Percentiles rank a stretch among this genome's conserved stretches.
Conservation (phyloP, 2,797 vertebrate species). For the Taeniopygia guttata region DNA sequence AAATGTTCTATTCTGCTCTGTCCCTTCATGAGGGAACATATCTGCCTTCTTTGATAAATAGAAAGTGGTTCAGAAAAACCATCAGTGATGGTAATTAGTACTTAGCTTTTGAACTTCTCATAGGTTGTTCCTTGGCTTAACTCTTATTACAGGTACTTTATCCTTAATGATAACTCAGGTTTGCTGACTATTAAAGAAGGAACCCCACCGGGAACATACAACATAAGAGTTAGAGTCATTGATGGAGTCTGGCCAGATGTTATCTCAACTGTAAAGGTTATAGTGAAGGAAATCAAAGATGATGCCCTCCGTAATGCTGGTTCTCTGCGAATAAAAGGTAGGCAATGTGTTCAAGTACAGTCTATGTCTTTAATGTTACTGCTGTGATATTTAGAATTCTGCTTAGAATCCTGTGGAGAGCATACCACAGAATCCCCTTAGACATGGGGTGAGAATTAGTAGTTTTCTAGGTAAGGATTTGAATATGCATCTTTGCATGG, state of each 20-base stretch:
- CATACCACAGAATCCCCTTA: too few relatives aligned
- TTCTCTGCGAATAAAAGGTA: constrained; percentile 83
- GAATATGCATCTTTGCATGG: not conserved
- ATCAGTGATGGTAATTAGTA: not conserved
- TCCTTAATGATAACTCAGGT: constrained; percentile 84
- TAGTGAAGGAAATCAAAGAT: constrained; percentile 79
- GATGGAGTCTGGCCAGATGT: constrained; percentile 89
- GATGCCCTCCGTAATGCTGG: constrained; percentile 79
- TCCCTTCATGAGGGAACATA: not conserved
- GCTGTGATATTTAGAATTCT: not conserved
- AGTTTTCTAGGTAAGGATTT: not conserved
- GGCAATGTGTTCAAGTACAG: not conserved
- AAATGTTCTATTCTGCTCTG: not conserved
- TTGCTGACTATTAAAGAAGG: constrained; percentile 83
- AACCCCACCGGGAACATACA: constrained; percentile 80
- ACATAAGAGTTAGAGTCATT: constrained; percentile 81
- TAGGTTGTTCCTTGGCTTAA: constrained; percentile 42
- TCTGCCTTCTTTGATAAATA: not conserved
- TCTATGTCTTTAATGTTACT: not conserved
- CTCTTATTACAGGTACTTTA: constrained; percentile 79
- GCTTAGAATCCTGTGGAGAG: not conserved
- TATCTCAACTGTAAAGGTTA: constrained; percentile 80
- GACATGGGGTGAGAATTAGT: not conserved
- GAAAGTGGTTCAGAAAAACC: not conserved
- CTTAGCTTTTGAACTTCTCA: constrained; percentile 27